phyloP scores from a whole-genome alignment of 2,888 invertebrate genomes.

The Microchrysa polita region DNA sequence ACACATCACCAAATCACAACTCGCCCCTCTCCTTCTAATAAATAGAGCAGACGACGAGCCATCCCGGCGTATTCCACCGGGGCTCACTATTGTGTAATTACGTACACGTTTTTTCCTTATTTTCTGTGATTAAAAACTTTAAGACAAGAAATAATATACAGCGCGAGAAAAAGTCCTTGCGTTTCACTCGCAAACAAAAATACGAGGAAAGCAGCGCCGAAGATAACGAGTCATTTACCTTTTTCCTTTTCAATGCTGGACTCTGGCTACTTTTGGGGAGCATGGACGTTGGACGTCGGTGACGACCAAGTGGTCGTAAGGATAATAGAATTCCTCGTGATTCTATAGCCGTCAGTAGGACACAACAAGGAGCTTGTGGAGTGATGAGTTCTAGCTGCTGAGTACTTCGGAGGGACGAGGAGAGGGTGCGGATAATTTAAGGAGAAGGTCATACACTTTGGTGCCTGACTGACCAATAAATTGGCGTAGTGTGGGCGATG shows the following conservation, averaged over 20 bases:
- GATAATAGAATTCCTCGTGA: background rate
- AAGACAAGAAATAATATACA: conserved; percentile 16
- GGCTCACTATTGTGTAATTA: conserved; percentile 16
- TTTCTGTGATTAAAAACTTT: conserved; percentile 17
- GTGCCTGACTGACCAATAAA: conserved; percentile 2
- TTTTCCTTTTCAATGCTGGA: background rate
- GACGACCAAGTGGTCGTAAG: background rate
- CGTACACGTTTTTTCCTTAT: too few relatives aligned
- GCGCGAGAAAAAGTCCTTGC: background rate
- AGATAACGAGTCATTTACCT: conserved; percentile 24
- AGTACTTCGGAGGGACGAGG: too few relatives aligned
- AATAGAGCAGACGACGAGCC: conserved; percentile 4
- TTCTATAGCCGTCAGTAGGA: too few relatives aligned
- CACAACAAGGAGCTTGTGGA: too few relatives aligned
- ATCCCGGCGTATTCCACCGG: conserved; percentile 29
- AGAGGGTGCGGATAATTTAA: background rate
- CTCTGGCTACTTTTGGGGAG: too few relatives aligned
- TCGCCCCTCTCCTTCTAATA: too few relatives aligned
- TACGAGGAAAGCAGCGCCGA: background rate
- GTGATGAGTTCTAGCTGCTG: too few relatives aligned
- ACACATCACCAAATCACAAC: too few relatives aligned
- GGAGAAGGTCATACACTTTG: background rate
- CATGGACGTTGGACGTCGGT: too few relatives aligned
- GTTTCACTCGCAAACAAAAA: background rate
- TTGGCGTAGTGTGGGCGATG: background rate